Conservation (phyloP, 2,888 invertebrate species). For the Abscondita cerata region DNA sequence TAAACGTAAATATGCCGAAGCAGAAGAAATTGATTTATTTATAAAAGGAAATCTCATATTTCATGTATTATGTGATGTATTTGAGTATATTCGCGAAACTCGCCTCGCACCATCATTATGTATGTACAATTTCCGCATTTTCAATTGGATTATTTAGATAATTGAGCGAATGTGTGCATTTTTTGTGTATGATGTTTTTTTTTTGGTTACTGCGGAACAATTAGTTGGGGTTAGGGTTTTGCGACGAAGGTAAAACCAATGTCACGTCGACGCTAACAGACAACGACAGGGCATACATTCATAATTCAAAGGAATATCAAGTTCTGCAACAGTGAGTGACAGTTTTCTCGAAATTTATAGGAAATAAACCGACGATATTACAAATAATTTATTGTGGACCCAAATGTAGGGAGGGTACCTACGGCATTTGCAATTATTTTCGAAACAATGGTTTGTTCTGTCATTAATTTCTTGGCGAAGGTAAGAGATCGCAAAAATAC, state of each 20-base stretch:
- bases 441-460: constrained; percentile 17
- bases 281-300: constrained; percentile 20
- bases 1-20: constrained; percentile 34
- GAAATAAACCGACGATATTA: neutral
- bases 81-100: constrained; percentile 39
- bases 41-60: constrained; percentile 42
- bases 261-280: constrained; percentile 14
- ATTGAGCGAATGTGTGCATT: too few species aligned
- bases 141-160: too few species aligned
- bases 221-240: neutral
- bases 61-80: constrained; percentile 45
- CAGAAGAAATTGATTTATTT: constrained; percentile 44
- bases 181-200: too few species aligned
- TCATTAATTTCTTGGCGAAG: constrained; percentile 14
- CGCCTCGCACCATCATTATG: constrained; percentile 23
- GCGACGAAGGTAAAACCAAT: constrained; percentile 6
- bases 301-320: constrained; percentile 23
- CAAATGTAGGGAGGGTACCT: neutral
- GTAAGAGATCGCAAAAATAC: neutral
- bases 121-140: too few species aligned
- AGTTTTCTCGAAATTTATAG: constrained; percentile 13
- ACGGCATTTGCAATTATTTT: constrained; percentile 19
- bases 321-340: constrained; percentile 21
- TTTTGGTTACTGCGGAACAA: neutral
- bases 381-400: constrained; percentile 4